A percentile compares a stretch with the other conserved stretches of the same genome.
Evolutionary conservation across 2,797 vertebrate genomes (phyloP).

Genomic region (Phataginus tetradactyla): DNA sequence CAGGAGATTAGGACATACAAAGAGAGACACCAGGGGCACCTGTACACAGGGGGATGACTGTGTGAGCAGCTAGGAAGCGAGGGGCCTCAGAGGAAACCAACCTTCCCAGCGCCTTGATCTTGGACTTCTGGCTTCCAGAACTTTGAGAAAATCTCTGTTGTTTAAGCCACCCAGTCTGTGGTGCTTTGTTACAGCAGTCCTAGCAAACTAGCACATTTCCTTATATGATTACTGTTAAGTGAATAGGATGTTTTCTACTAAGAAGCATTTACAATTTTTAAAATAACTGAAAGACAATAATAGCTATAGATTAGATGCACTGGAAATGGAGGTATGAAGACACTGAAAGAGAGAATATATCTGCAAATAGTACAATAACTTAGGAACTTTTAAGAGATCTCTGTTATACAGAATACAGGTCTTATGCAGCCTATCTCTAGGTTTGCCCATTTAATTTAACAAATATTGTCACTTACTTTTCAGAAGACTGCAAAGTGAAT

Average conservation of each 20-base stretch:
- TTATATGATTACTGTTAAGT: not conserved
- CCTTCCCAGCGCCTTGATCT: not conserved
- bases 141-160: not conserved
- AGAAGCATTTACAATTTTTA: not conserved
- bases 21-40: rapidly evolving
- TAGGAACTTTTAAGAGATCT: not conserved
- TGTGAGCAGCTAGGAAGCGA: not conserved
- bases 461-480: not conserved
- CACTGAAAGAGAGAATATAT: not conserved
- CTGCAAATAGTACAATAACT: not conserved
- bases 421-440: not conserved
- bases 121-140: not conserved
- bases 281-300: not conserved
- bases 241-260: not conserved
- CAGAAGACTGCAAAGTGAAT: not conserved
- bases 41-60: not conserved
- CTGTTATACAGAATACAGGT: not conserved
- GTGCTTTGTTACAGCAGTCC: not conserved
- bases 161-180: rapidly evolving
- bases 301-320: not conserved
- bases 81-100: not conserved
- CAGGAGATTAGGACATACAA: not conserved
- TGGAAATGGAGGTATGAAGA: not conserved
- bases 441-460: not conserved
- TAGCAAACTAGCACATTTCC: not conserved